Evolutionary conservation across 2,797 vertebrate species (phyloP).

Genomic region (Salmo trutta): DNA sequence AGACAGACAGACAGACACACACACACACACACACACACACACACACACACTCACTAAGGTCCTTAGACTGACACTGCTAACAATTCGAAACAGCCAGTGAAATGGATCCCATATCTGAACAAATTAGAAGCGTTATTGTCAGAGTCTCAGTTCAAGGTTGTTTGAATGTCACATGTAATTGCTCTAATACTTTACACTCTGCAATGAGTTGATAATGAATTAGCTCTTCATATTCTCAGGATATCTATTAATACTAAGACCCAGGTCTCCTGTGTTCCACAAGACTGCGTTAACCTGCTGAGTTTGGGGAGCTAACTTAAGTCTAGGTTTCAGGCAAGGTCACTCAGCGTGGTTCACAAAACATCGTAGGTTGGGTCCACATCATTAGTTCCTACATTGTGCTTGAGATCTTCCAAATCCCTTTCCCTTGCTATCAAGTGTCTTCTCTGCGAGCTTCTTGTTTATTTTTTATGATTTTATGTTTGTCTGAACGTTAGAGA

Average conservation of each 20-base stretch:
- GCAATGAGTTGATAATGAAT: background rate
- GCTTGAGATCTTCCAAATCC: background rate
- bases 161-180: constrained; percentile 1
- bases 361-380: background rate
- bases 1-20: background rate
- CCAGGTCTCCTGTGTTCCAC: background rate
- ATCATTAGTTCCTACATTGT: background rate
- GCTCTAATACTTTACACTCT: background rate
- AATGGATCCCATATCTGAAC: background rate
- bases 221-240: background rate
- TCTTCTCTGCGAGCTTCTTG: background rate
- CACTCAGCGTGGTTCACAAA: background rate
- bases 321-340: background rate
- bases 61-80: background rate
- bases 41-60: background rate
- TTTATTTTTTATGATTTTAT: background rate
- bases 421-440: background rate
- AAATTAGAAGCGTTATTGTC: background rate
- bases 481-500: background rate
- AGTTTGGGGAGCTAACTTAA: background rate
- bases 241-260: too few relatives aligned
- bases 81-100: background rate
- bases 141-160: background rate
- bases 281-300: background rate
- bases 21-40: background rate